Conservation (phyloP, 2,797 vertebrate species). For the Mus minutoides region DNA sequence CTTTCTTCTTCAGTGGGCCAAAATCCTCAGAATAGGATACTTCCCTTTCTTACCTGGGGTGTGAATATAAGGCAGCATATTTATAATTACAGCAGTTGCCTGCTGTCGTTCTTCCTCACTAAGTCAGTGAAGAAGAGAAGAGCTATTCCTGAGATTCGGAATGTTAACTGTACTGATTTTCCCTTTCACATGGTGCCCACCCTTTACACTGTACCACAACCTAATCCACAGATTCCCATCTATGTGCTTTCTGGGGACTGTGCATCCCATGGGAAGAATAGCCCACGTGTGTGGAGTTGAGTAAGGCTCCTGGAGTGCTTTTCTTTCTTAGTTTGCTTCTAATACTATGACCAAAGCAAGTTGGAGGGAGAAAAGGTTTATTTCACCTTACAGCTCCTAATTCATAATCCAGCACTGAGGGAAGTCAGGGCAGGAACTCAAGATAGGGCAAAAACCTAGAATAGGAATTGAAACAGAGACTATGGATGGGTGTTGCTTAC, state of each 20-base stretch:
- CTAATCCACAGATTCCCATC: background rate
- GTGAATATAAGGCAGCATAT: background rate
- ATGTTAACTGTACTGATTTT: background rate
- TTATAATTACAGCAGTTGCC: background rate
- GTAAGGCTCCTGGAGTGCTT: background rate
- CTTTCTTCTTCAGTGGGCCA: slow-evolving; percentile 36
- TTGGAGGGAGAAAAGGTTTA: background rate
- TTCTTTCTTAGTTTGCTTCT: background rate
- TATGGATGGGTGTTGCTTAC: background rate
- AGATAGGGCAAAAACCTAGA: background rate
- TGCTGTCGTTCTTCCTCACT: background rate
- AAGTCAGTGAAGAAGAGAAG: background rate
- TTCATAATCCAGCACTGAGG: background rate
- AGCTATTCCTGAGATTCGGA: background rate
- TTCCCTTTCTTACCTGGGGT: background rate
- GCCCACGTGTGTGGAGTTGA: background rate
- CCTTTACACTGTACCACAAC: background rate
- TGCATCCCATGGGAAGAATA: background rate
- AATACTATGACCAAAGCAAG: background rate
- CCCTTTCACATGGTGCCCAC: background rate
- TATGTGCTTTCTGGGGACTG: background rate
- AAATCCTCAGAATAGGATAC: background rate
- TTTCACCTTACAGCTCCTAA: background rate
- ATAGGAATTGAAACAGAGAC: background rate
- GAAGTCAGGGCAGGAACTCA: background rate